These are phyloP conservation scores for Notolepis coatsorum DNA, from an alignment of 2,797 vertebrate genomes.

Conservation along the genomic window DNA sequence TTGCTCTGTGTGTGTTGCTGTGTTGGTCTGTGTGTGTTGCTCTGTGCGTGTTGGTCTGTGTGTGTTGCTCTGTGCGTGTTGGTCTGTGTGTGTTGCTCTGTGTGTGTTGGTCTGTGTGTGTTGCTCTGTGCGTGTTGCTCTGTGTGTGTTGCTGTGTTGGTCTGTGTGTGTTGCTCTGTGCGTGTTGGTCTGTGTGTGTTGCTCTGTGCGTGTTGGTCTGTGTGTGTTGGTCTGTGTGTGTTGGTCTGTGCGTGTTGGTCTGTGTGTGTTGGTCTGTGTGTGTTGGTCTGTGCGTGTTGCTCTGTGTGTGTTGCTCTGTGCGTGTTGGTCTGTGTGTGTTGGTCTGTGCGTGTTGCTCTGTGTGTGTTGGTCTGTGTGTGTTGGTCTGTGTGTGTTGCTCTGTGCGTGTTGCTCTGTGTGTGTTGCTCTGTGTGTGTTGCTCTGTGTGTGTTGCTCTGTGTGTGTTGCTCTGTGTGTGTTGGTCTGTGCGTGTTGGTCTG, in stretches of 20 bases:
- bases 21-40: too few relatives aligned
- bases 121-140: conserved; percentile 9
- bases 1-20: conserved; percentile 42
- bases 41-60: background rate
- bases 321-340: conserved; percentile 5
- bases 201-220: conserved; percentile 14
- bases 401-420: conserved; percentile 38
- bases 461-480: conserved; percentile 33
- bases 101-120: background rate
- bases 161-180: too few relatives aligned
- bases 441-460: conserved; percentile 18
- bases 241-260: background rate
- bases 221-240: conserved; percentile 36
- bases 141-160: conserved; percentile 48
- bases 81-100: conserved; percentile 39
- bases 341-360: conserved; percentile 38
- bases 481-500: background rate
- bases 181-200: background rate
- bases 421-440: background rate
- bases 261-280: conserved; percentile 28
- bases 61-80: conserved; percentile 4
- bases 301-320: background rate
- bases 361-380: background rate
- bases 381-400: conserved; percentile 10
- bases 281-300: too few relatives aligned